These are phyloP conservation scores for Tetranychus piercei DNA, from an alignment of 2,888 invertebrate species.

Conservation along the genomic window DNA sequence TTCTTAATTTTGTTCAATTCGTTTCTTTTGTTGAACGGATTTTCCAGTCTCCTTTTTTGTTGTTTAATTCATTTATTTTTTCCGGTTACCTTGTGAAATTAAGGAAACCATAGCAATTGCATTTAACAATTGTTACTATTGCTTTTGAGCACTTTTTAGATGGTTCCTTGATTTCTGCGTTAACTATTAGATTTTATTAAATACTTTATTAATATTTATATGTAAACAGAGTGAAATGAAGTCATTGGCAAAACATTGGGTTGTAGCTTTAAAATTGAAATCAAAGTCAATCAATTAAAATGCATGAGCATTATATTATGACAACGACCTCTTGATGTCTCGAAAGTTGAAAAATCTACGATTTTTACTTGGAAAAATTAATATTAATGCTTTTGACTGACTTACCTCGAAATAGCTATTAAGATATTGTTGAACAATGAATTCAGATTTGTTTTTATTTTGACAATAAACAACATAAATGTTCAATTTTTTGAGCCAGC, in stretches of 20 bases:
- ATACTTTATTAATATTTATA: no score
- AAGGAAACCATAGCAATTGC: not conserved
- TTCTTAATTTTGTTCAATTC: not conserved
- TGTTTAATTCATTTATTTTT: not conserved
- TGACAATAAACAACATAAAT: conserved; percentile 97
- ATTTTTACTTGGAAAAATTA: no score
- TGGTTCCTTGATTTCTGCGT: not conserved
- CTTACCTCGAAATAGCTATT: conserved; percentile 70
- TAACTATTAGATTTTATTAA: no score
- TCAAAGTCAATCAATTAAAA: no score
- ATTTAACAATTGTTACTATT: not conserved
- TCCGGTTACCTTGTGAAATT: conserved; percentile 4
- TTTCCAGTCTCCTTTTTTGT: not conserved
- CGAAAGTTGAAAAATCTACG: no score
- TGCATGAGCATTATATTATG: no score
- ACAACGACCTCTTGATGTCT: no score
- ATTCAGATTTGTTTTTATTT: conserved; percentile 95
- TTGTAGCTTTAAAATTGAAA: no score
- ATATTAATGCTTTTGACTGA: conserved; percentile 7
- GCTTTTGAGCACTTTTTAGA: not conserved
- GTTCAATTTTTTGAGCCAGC: conserved; percentile 72
- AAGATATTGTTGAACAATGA: conserved; percentile 78
- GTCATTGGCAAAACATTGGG: no score
- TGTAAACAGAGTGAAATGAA: no score
- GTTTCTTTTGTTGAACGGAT: not conserved